These are phyloP conservation scores for Dione vanillae DNA, from an alignment of 2,888 invertebrate species.

Conservation along the genomic window DNA sequence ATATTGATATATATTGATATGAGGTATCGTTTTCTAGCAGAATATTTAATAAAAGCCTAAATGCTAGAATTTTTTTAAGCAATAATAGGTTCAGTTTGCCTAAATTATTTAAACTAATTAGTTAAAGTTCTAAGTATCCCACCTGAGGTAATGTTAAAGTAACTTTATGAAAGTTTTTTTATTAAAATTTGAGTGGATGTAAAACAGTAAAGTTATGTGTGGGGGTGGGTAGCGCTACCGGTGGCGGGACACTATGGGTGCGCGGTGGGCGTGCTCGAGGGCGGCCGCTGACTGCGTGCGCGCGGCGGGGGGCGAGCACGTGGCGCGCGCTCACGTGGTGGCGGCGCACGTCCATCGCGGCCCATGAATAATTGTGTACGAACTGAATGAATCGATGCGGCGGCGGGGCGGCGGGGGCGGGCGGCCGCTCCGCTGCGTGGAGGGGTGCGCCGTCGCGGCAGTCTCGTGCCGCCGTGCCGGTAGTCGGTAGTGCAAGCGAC, in stretches of 20 bases:
- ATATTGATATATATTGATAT: neutral
- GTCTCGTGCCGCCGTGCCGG: constrained; percentile 90
- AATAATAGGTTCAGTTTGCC: neutral
- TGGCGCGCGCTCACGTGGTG: constrained; percentile 80
- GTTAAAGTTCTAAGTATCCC: neutral
- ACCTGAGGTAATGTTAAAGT: neutral
- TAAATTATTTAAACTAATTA: no score
- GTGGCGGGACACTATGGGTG: constrained; percentile 47
- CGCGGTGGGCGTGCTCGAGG: constrained; percentile 59
- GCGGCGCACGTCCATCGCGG: constrained; percentile 73
- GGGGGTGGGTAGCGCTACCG: constrained; percentile 36
- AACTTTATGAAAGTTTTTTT: constrained; percentile 26
- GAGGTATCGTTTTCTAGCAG: neutral
- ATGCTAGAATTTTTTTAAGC: no score
- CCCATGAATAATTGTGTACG: constrained; percentile 83
- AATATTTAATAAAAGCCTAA: neutral
- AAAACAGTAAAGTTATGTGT: constrained; percentile 14
- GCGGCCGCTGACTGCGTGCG: constrained; percentile 58
- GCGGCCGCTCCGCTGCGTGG: constrained; percentile 72
- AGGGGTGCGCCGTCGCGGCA: constrained; percentile 75
- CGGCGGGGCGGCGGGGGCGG: constrained; percentile 60
- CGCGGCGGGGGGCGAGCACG: constrained; percentile 69
- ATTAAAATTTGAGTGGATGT: neutral
- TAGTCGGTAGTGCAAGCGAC: constrained; percentile 88
- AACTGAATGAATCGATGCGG: constrained; percentile 84